Base-by-base conservation (phyloP, 1,140 invertebrate genomes). In the Paracyclopina nana region DNA sequence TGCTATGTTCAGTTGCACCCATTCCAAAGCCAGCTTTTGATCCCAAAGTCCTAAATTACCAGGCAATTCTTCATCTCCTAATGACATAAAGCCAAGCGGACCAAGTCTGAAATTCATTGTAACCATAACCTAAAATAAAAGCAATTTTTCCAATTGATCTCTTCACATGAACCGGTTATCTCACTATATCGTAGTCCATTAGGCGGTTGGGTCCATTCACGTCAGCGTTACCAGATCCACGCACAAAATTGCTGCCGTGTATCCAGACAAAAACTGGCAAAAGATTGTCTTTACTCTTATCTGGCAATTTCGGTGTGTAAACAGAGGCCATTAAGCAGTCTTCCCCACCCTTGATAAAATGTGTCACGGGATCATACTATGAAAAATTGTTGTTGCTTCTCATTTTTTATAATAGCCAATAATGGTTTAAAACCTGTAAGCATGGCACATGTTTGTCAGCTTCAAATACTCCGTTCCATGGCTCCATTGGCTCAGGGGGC, bases 31-130 rank as follows among this genome's bases (percentile, higher is more conserved):
- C 26, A 59, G 45, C 1, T 61, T 38, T 53, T 67, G 65, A 52
- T 69, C 68, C 55, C 60, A 62, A 50, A 69, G 54, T 20, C 68
- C 68, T 58, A 62, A 66, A 57, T 69, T 69, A 6, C 68, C 68
- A 6, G 58, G 56, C 2, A 62, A 56, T 45, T 60, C 58, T n/a
- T 57, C 53, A 54, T 54, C 53, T 8, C 48, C 51, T 5, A 28
- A 44, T 14, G 6, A 46, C 9, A 54, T 18, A 54, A 54, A 54
- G 24, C 50, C 50, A 8, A 31, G 29, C 8, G 29, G 8, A 14
- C 29, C 29, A 9, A 31, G 14, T 14, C 29, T 8, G 29, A 9
- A 31, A 31, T 31, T 31, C 29, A 31, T 8, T 8, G 29, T 31
- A 14, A 31, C 29, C 29, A 31, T 8, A 9, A 31, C 29, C 29